These are phyloP conservation scores for Camarhynchus parvulus DNA, from an alignment of 2,113 vertebrate genomes.

Conservation along the genomic window DNA sequence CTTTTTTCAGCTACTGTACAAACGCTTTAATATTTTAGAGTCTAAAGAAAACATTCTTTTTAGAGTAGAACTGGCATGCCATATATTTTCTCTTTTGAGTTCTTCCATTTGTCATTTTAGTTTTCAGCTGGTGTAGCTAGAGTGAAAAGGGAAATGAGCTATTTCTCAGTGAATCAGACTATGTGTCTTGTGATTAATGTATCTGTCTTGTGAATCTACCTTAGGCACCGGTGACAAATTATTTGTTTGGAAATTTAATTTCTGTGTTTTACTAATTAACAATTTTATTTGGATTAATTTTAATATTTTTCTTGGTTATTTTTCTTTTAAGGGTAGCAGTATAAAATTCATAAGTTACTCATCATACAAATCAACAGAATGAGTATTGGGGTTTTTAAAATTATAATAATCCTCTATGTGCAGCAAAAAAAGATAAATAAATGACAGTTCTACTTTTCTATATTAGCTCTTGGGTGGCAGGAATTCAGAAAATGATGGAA, in stretches of 20 bases:
- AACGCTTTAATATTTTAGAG: background rate
- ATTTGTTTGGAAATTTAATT: background rate
- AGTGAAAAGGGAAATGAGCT: background rate
- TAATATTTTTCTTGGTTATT: background rate
- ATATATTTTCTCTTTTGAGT: background rate
- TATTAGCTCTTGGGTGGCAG: constrained; percentile 71
- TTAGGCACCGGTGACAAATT: background rate
- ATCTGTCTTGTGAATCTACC: background rate
- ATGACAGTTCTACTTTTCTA: constrained; percentile 15
- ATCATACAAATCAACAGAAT: background rate
- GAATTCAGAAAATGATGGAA: constrained; percentile 79
- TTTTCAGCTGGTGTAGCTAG: background rate
- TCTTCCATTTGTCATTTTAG: background rate
- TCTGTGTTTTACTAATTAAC: background rate
- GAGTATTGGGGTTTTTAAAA: background rate
- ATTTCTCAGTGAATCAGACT: background rate
- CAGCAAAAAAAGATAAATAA: background rate
- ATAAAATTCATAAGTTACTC: background rate
- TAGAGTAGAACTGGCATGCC: background rate
- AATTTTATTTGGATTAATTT: background rate
- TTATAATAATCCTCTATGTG: background rate
- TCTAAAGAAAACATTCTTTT: background rate
- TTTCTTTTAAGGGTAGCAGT: background rate
- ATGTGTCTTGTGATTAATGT: background rate
- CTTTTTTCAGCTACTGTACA: background rate